Conservation (phyloP, 2,797 vertebrate species). For the Urosaurus nigricauda region DNA sequence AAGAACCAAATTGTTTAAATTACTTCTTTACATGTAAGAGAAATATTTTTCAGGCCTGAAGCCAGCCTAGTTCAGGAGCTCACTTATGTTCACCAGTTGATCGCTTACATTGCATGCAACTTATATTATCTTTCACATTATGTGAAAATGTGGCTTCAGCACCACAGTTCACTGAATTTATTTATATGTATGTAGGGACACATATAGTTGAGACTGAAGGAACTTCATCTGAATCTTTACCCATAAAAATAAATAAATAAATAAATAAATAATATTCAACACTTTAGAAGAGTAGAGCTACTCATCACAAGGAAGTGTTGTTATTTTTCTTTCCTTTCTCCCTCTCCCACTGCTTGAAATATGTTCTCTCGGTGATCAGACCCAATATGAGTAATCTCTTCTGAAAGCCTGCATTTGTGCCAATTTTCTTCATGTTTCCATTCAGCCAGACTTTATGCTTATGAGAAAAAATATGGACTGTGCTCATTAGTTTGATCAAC, state of each 20-base stretch:
- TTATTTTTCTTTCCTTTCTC: background rate
- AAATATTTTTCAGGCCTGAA: background rate
- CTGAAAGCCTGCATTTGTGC: background rate
- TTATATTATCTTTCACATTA: background rate
- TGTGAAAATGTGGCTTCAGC: background rate
- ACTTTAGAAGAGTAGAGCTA: accelerated
- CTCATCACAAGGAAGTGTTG: background rate
- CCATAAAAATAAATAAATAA: background rate
- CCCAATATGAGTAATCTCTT: constrained; percentile 20
- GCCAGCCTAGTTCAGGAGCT: background rate
- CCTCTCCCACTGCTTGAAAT: background rate
- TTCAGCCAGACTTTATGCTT: background rate
- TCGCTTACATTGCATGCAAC: background rate
- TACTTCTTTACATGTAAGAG: background rate
- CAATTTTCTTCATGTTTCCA: constrained; percentile 34
- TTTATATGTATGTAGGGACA: accelerated
- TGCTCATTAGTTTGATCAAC: constrained; percentile 25
- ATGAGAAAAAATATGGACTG: constrained; percentile 1
- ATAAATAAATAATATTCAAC: background rate
- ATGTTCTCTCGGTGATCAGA: background rate
- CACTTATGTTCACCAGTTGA: no score
- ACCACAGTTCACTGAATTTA: background rate
- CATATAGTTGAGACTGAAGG: background rate
- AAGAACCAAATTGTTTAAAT: background rate
- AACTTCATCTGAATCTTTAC: accelerated